phyloP scores from a whole-genome alignment of 2,113 vertebrate genomes.

The Eleginops maclovinus region DNA sequence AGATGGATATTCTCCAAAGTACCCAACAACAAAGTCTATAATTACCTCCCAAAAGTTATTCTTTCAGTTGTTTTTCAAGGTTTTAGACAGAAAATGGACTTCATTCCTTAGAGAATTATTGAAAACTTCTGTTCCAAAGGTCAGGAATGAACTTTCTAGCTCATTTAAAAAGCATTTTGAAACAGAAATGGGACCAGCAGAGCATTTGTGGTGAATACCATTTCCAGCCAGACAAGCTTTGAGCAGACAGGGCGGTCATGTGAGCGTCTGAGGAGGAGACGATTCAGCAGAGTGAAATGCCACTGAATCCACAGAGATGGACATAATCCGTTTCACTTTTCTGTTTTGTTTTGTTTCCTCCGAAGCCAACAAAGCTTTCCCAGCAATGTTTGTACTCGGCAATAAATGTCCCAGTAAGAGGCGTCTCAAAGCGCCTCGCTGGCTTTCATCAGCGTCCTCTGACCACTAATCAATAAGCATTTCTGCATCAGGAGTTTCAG shows the following conservation, averaged over 20 bases:
- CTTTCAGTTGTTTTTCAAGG: no score
- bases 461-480: slow-evolving; percentile 65
- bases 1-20: not conserved
- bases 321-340: slow-evolving; percentile 39
- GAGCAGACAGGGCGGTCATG: slow-evolving; percentile 48
- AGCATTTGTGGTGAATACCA: not conserved
- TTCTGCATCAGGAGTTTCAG: slow-evolving; percentile 54
- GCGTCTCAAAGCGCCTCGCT: slow-evolving; percentile 32
- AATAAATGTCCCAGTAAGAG: slow-evolving; percentile 32
- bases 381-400: slow-evolving; percentile 20
- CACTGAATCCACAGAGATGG: slow-evolving; percentile 40
- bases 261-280: slow-evolving; percentile 30
- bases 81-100: no score
- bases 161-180: not conserved
- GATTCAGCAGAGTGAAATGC: slow-evolving; percentile 51
- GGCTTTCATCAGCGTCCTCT: slow-evolving; percentile 54
- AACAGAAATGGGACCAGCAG: not conserved
- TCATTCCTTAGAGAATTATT: no score
- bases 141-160: not conserved
- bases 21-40: not conserved
- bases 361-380: slow-evolving; percentile 2
- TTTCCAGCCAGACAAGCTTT: slow-evolving; percentile 4
- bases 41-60: no score
- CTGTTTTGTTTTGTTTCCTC: slow-evolving; percentile 44
- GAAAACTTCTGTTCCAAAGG: not conserved